Conservation (phyloP, 2,888 invertebrate genomes). For the Drosophila limbata region DNA sequence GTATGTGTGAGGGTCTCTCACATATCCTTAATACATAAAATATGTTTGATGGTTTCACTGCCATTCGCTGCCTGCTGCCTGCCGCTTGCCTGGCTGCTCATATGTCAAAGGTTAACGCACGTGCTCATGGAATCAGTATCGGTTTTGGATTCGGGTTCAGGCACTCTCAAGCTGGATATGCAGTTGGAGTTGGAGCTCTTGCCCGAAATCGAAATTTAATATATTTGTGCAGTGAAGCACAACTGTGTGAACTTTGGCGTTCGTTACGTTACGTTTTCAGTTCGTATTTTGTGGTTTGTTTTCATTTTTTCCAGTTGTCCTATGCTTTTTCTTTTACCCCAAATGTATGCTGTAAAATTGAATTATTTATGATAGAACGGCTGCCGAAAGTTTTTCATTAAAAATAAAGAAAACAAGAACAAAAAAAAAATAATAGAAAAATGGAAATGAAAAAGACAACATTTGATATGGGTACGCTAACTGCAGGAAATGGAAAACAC, state of each 20-base stretch:
- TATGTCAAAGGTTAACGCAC: conserved; percentile 83
- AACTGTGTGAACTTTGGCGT: conserved; percentile 63
- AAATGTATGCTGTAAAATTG: conserved; percentile 65
- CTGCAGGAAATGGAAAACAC: conserved; percentile 44
- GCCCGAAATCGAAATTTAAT: conserved; percentile 71
- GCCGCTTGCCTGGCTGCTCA: conserved; percentile 53
- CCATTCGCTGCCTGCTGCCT: conserved; percentile 12
- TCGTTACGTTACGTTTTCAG: conserved; percentile 39
- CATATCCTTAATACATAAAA: conserved; percentile 80
- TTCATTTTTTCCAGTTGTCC: conserved; percentile 13
- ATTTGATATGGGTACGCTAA: conserved; percentile 51
- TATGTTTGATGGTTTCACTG: conserved; percentile 78
- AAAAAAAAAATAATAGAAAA: conserved; percentile 5
- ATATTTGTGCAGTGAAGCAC: conserved; percentile 71
- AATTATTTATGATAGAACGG: conserved; percentile 72
- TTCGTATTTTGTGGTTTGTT: conserved; percentile 53
- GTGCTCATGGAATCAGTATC: conserved; percentile 69
- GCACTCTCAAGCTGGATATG: conserved; percentile 13
- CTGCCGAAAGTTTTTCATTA: conserved; percentile 53
- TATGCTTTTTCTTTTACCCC: conserved; percentile 14
- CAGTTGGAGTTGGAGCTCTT: conserved; percentile 27
- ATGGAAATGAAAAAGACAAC: conserved; percentile 21
- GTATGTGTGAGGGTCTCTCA: conserved; percentile 14
- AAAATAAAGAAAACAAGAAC: conserved; percentile 4
- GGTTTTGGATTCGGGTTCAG: conserved; percentile 49